A percentile compares a stretch with the other conserved stretches of the same genome.
Evolutionary conservation across 2,113 vertebrate genomes (phyloP).

Genomic region (Gallinago undulata): DNA sequence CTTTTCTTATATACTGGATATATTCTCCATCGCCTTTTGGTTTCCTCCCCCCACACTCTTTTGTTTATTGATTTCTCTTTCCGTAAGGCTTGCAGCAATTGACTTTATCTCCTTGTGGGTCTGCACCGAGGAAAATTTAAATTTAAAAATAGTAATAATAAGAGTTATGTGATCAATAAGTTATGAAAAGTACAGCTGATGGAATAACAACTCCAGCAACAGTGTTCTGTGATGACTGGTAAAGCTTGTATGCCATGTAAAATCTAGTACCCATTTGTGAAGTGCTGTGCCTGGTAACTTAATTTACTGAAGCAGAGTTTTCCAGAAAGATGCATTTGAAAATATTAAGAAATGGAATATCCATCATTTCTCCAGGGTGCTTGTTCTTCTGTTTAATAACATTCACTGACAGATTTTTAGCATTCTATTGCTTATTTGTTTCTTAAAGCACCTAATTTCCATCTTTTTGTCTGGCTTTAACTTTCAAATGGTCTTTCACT

Average conservation of each 20-base stretch:
- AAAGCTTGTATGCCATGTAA: neutral
- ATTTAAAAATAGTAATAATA: neutral
- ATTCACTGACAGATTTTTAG: neutral
- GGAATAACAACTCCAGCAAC: neutral
- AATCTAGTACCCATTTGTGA: neutral
- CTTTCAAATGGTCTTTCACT: neutral
- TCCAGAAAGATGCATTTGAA: neutral
- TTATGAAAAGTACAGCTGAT: neutral
- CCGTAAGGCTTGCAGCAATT: neutral
- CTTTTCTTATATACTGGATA: rapidly evolving
- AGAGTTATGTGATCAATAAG: neutral
- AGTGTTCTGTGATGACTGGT: neutral
- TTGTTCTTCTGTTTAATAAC: neutral
- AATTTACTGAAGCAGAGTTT: neutral
- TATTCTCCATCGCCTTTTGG: neutral
- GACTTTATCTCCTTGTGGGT: neutral
- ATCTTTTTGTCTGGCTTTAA: neutral
- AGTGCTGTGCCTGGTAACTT: neutral
- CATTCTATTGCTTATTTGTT: neutral
- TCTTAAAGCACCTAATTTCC: neutral
- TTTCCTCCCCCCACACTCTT: neutral
- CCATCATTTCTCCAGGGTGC: neutral
- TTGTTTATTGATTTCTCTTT: neutral
- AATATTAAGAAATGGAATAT: neutral
- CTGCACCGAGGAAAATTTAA: neutral